These are phyloP conservation scores for Rhingia rostrata DNA, from an alignment of 2,888 invertebrate genomes.

Conservation along the genomic window DNA sequence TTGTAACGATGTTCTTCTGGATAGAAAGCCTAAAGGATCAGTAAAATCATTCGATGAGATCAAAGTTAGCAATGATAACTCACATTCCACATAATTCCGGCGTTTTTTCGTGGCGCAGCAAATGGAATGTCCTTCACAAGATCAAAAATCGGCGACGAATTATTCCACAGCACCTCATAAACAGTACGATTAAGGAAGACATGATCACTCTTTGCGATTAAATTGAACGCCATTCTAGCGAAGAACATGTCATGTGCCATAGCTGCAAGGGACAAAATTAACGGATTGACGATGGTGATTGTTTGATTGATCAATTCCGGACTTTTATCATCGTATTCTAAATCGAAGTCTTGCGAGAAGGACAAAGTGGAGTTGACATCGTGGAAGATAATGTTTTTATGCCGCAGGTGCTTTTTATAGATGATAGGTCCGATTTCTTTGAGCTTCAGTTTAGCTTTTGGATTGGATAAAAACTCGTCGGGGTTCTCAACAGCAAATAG, in stretches of 20 bases:
- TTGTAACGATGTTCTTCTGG: constrained; percentile 59
- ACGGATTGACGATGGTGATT: constrained; percentile 80
- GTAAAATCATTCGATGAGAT: not conserved
- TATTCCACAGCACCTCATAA: constrained; percentile 87
- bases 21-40: constrained; percentile 55
- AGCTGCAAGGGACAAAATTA: constrained; percentile 61
- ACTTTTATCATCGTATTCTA: constrained; percentile 84
- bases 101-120: constrained; percentile 82
- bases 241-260: constrained; percentile 49
- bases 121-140: constrained; percentile 84
- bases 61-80: constrained; percentile 61
- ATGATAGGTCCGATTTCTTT: constrained; percentile 87
- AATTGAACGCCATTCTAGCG: constrained; percentile 47
- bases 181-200: constrained; percentile 84
- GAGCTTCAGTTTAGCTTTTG: constrained; percentile 86
- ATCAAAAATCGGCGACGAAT: constrained; percentile 85
- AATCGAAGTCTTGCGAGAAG: constrained; percentile 82
- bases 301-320: constrained; percentile 85
- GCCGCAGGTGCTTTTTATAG: constrained; percentile 52
- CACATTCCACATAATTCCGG: constrained; percentile 87
- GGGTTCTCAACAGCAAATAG: constrained; percentile 91
- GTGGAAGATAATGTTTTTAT: constrained; percentile 64
- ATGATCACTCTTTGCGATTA: constrained; percentile 51
- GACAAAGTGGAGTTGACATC: constrained; percentile 77
- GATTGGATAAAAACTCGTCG: constrained; percentile 86